Evolutionary conservation across 2,797 vertebrate genomes (phyloP), one percentile per base, ranked within the genome.

Genomic region (Scomberomorus guttatus): DNA sequence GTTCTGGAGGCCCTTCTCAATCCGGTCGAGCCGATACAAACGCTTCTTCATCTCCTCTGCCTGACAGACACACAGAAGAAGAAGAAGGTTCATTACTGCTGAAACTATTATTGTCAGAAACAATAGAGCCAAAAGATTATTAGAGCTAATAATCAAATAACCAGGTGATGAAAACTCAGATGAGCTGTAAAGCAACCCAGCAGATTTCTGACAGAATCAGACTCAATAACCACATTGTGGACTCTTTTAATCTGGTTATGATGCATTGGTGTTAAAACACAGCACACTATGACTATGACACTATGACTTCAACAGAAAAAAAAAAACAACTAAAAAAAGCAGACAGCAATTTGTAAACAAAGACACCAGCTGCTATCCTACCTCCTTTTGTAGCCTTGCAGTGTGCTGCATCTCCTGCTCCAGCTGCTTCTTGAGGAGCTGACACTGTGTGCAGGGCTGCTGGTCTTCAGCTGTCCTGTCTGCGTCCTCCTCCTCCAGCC

Each of bases 31-130:
- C 3, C 94, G 92, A 86, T 94, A 94, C 25, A 96, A 90, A 0
- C 95, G 94, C 77, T 95, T 96, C 91, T 95, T 96, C 95, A 96
- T 95, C 86, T 95, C 95, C 72, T 95, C 95, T 10, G 91, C 94
- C 96, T 96, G 83, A 34, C 0, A 29, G 17, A 54, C 5, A 78
- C 32, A 81, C 17, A 65, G 6, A n/a, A 20, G 2, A 74, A 20
- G 2, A 74, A 32, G 54, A n/a, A 0, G 0, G 42, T 22, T 78
- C 59, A 22, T 42, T 29, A 22, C 13, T 11, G 14, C 9, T 48
- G 22, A 10, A 54, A 27, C 17, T 54, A 37, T 27, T n/a, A 42
- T 10, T 17, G 6, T 61, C 22, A 18, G 50, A n/a, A 6, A 29
- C 27, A 48, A 15, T 15, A 17, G 1, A 57, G n/a, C 7, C 11